A percentile compares a stretch with the other conserved stretches of the same genome.
Conservation (phyloP, 2,888 invertebrate species). For the Torymus texanus region DNA sequence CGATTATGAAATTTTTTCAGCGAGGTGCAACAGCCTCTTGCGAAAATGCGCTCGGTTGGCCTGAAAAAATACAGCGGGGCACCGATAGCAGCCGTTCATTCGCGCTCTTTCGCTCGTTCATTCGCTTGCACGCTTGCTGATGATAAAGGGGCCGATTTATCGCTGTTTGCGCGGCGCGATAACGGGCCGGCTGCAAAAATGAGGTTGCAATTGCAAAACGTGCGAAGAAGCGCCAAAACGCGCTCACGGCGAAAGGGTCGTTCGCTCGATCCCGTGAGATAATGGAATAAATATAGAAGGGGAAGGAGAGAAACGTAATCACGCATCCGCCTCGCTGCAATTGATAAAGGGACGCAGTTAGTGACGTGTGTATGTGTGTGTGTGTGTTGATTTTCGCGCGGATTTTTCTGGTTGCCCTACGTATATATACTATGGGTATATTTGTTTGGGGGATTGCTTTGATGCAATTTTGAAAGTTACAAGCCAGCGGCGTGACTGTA, state of each 20-base stretch:
- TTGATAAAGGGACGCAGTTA: conserved; percentile 63
- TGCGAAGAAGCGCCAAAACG: conserved; percentile 5
- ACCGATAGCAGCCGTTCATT: conserved; percentile 65
- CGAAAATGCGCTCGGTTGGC: conserved; percentile 70
- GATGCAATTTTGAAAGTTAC: too few relatives aligned
- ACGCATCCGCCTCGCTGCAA: conserved; percentile 68
- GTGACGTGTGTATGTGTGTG: too few relatives aligned
- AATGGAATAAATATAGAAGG: not conserved
- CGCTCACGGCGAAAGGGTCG: conserved; percentile 5
- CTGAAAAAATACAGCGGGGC: conserved; percentile 71
- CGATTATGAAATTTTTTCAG: conserved; percentile 59
- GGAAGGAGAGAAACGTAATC: conserved; percentile 63
- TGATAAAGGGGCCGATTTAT: conserved; percentile 67
- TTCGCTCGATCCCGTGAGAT: not conserved
- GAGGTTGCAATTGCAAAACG: conserved; percentile 74
- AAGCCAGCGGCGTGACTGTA: not conserved
- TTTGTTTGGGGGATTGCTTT: too few relatives aligned
- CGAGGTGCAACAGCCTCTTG: conserved; percentile 69
- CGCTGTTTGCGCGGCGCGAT: conserved; percentile 71
- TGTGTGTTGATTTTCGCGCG: too few relatives aligned
- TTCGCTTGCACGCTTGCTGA: not conserved
- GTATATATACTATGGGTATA: too few relatives aligned
- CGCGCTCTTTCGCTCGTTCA: conserved; percentile 2
- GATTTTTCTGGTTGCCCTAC: too few relatives aligned
- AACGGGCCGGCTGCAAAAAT: conserved; percentile 71